phyloP scores from a whole-genome alignment of 2,888 invertebrate genomes.

The Allophyes oxyacanthae region DNA sequence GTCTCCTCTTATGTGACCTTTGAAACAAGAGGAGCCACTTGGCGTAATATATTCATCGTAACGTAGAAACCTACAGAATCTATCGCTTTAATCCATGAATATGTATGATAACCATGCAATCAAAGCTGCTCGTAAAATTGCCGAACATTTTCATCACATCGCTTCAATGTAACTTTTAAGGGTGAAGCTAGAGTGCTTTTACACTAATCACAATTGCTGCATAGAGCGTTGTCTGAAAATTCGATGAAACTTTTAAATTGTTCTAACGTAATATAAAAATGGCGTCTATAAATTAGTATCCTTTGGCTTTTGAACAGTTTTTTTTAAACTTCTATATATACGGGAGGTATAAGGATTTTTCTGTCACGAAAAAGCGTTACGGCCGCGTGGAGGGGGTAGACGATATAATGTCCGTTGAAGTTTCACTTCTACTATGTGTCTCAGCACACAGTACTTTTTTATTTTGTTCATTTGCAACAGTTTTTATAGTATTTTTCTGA shows the following conservation, averaged over 20 bases:
- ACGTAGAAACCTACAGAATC: not conserved
- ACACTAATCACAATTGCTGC: conserved; percentile 8
- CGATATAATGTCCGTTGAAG: too few relatives aligned
- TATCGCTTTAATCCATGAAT: conserved; percentile 13
- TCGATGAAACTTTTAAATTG: conserved; percentile 42
- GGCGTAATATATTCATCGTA: conserved; percentile 14
- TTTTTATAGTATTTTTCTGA: conserved; percentile 26
- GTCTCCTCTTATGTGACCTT: too few relatives aligned
- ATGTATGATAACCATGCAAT: conserved; percentile 23
- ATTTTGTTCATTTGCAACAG: too few relatives aligned
- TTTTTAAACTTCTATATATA: too few relatives aligned
- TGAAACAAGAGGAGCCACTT: too few relatives aligned
- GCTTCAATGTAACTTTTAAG: conserved; percentile 6
- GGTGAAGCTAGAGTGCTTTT: conserved; percentile 8
- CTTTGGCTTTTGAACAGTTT: conserved; percentile 19
- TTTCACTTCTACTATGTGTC: too few relatives aligned
- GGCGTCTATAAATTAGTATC: conserved; percentile 23
- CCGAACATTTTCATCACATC: conserved; percentile 24
- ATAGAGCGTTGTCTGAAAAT: conserved; percentile 17
- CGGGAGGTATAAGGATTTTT: too few relatives aligned
- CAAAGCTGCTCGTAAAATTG: conserved; percentile 36
- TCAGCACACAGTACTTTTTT: too few relatives aligned
- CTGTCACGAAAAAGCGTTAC: too few relatives aligned
- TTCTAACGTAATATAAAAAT: conserved; percentile 20
- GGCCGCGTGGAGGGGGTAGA: too few relatives aligned